Evolutionary conservation across 23 tunicate genomes (phyloP).

Genomic region (Ciona savignyi): DNA sequence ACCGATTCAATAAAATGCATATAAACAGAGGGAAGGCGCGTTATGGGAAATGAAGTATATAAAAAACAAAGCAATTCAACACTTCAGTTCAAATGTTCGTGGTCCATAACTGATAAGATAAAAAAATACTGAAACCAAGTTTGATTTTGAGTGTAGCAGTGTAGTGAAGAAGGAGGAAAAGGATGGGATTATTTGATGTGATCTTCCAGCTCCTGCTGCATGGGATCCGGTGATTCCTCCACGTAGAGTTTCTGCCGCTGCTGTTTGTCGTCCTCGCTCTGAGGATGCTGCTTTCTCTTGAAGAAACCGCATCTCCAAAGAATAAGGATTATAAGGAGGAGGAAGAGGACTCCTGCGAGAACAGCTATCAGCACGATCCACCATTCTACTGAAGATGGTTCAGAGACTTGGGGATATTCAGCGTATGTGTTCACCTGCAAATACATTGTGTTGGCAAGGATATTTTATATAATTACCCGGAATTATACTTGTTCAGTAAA

Average conservation of each 20-base stretch:
- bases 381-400: slow-evolving; percentile 29
- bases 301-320: slow-evolving; percentile 93
- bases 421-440: slow-evolving; percentile 53
- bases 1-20: neutral
- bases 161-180: neutral
- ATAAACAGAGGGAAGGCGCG: neutral
- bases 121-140: neutral
- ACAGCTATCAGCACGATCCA: slow-evolving; percentile 76
- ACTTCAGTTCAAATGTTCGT: neutral
- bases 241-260: slow-evolving; percentile 9
- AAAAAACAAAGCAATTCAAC: neutral
- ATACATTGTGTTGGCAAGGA: slow-evolving; percentile 1
- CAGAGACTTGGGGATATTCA: slow-evolving; percentile 13
- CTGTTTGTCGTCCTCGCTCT: slow-evolving; percentile 24
- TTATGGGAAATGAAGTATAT: neutral
- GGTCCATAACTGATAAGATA: neutral
- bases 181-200: slow-evolving; percentile 8
- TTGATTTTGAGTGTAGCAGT: neutral
- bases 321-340: slow-evolving; percentile 50
- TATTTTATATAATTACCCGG: too few species aligned
- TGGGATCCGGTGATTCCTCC: slow-evolving; percentile 7
- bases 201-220: slow-evolving; percentile 19
- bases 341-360: slow-evolving; percentile 68
- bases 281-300: slow-evolving; percentile 39
- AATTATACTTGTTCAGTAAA: too few species aligned